Evolutionary conservation across 2,888 invertebrate species (phyloP), one percentile per base, ranked within the genome.

Genomic region (Beris chalybata): DNA sequence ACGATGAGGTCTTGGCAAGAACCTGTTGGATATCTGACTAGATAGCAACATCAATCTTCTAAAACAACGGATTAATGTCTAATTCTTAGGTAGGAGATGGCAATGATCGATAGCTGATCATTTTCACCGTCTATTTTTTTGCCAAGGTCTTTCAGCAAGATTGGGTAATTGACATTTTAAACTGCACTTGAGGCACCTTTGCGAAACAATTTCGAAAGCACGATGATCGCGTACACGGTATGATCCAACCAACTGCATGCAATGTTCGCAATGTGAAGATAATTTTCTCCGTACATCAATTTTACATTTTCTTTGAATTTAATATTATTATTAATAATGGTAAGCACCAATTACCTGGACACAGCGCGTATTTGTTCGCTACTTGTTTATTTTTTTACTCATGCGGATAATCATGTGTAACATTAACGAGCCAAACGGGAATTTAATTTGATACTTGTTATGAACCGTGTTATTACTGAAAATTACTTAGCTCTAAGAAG

Each of bases 21-120:
- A 68, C 68, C 66, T 68, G 68, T 68, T 64, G 66, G 59, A 58
- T 61, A 52, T 38, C 61, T 38, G 15, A 50, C 29, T 38, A 29
- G 61, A 61, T 48, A 32, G 61, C 52, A 38, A 58, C 53, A 68
- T 64, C 68, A 68, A 66, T 68, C 66, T 66, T 68, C 58, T 64
- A 55, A 64, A 68, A 66, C 68, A 68, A 58, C 68, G 66, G 66
- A 68, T 68, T 66, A 68, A 63, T 66, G 68, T 68, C 68, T 68
- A 68, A 68, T 66, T 66, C 64, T 53, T 59, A 66, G 66, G 63
- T 61, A 66, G 45, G 43, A 68, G 66, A 66, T 66, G 64, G 52
- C 57, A 66, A 64, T 68, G 68, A 68, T 66, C 68, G 64, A 64
- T 64, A 64, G 64, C 44, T 45, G 54, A 64, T 64, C 64, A 38